phyloP scores from a whole-genome alignment of 2,888 invertebrate genomes.

The Flabesymbios commensalis region DNA sequence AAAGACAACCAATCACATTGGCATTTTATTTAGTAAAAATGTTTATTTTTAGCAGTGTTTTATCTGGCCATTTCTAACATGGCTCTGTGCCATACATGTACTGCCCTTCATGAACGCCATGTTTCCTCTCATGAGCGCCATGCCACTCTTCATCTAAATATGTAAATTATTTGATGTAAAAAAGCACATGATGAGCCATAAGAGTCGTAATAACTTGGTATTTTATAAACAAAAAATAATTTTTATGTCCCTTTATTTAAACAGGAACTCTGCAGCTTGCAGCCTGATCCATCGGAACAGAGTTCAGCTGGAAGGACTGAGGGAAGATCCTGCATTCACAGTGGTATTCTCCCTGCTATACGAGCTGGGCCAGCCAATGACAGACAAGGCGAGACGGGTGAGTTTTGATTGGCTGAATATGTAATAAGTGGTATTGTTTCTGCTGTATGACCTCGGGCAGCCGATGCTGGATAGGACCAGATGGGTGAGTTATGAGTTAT shows the following conservation, averaged over 20 bases:
- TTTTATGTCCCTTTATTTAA: no score
- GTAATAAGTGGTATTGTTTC: constrained; percentile 47
- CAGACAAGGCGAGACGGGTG: neutral
- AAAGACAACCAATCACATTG: no score
- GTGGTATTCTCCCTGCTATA: constrained; percentile 58
- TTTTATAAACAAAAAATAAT: no score
- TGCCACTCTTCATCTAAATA: neutral
- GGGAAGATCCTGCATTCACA: constrained; percentile 55
- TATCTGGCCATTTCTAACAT: no score
- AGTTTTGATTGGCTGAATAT: neutral
- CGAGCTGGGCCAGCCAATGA: constrained; percentile 51
- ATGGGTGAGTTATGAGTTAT: neutral
- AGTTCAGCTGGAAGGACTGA: constrained; percentile 50
- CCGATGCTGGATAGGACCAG: constrained; percentile 26
- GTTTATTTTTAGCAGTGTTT: no score
- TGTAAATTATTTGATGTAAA: neutral
- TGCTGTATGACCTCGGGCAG: constrained; percentile 57
- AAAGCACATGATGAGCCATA: neutral
- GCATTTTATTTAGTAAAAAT: no score
- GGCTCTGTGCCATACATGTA: no score
- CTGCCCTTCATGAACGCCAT: no score
- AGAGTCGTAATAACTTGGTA: neutral
- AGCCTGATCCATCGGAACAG: constrained; percentile 47
- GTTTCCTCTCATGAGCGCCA: no score
- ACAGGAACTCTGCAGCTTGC: no score